A percentile compares a stretch with the other conserved stretches of the same genome.
Evolutionary conservation across 2,113 vertebrate genomes (phyloP).

Genomic region (Chaetorhynchus papuensis): DNA sequence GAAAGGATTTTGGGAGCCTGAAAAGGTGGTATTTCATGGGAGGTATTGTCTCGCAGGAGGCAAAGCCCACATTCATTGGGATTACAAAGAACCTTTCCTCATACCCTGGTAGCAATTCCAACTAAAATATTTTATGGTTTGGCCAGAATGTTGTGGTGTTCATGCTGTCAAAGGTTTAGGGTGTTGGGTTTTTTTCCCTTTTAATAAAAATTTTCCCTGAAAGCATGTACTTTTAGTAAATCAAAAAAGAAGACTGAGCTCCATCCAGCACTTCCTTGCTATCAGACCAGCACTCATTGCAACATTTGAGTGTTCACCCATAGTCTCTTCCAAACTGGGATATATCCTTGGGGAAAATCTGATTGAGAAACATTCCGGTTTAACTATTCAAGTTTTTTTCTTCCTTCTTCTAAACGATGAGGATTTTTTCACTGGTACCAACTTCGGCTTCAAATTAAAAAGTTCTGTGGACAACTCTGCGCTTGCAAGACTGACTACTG

Average conservation of each 20-base stretch:
- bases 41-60: background rate
- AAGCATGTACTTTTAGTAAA: background rate
- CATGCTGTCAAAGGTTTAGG: background rate
- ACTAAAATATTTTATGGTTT: conserved; percentile 6
- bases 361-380: background rate
- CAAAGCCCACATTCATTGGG: background rate
- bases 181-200: background rate
- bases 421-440: background rate
- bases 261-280: background rate
- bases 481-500: background rate
- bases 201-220: background rate
- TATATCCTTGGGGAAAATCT: background rate
- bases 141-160: conserved; percentile 3
- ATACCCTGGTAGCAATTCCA: background rate
- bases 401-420: background rate
- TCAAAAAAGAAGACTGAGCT: background rate
- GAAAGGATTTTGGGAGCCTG: background rate
- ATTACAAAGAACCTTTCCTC: background rate
- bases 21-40: background rate
- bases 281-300: background rate
- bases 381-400: background rate
- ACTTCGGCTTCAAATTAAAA: background rate
- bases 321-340: background rate
- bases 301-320: background rate
- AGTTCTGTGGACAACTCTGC: background rate